phyloP scores from a whole-genome alignment of 92 coral and sea anemone genomes.

The Palythoa caribaeorum region DNA sequence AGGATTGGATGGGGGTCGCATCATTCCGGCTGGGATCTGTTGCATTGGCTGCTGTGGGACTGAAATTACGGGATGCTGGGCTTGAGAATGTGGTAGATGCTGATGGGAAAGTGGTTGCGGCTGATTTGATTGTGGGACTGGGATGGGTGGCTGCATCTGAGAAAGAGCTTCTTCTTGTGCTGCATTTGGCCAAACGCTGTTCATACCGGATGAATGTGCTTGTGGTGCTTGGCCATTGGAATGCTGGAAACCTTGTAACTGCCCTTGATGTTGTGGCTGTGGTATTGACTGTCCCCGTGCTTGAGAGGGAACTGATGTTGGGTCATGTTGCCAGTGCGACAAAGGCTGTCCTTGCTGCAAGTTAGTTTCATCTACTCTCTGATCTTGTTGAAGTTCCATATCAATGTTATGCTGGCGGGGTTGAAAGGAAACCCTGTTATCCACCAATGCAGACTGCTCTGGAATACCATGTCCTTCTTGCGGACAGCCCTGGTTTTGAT shows the following conservation, averaged over 20 bases:
- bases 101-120: slow-evolving; percentile 31
- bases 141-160: slow-evolving; percentile 28
- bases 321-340: slow-evolving; percentile 48
- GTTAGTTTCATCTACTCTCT: slow-evolving; percentile 11
- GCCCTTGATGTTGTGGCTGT: slow-evolving; percentile 61
- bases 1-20: slow-evolving; percentile 22
- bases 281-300: background rate
- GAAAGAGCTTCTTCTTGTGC: slow-evolving; percentile 30
- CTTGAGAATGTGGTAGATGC: slow-evolving; percentile 29
- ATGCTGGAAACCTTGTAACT: slow-evolving; percentile 56
- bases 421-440: slow-evolving; percentile 27
- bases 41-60: slow-evolving; percentile 54
- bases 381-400: slow-evolving; percentile 21
- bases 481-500: slow-evolving; percentile 2
- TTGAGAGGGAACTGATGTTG: slow-evolving; percentile 27
- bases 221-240: slow-evolving; percentile 24
- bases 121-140: slow-evolving; percentile 27
- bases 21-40: slow-evolving; percentile 20
- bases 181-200: slow-evolving; percentile 15
- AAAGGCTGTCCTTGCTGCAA: slow-evolving; percentile 39
- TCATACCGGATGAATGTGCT: slow-evolving; percentile 18
- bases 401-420: slow-evolving; percentile 14
- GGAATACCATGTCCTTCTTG: slow-evolving; percentile 1
- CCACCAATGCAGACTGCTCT: slow-evolving; percentile 12
- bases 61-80: slow-evolving; percentile 47